Evolutionary conservation across 2,888 invertebrate genomes (phyloP).

Genomic region (Scelioninae gen. 2): DNA sequence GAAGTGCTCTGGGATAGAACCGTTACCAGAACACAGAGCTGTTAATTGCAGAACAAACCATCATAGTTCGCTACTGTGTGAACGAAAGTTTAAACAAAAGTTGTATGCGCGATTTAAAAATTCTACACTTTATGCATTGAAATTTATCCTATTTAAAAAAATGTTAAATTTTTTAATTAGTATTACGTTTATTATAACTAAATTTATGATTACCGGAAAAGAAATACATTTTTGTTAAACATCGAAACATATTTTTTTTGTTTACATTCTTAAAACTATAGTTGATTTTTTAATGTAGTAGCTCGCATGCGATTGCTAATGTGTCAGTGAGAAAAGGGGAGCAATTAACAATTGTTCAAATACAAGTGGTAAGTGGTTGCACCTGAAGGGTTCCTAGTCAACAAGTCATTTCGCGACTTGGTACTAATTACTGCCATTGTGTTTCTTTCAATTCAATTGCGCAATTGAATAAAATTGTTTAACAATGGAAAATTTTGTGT

Average conservation of each 20-base stretch:
- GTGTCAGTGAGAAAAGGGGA: constrained; percentile 37
- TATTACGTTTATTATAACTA: too few species aligned
- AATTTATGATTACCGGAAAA: too few species aligned
- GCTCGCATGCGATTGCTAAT: constrained; percentile 50
- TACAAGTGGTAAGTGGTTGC: constrained; percentile 53
- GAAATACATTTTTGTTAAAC: background rate
- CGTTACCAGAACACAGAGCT: constrained; percentile 63
- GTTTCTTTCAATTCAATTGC: constrained; percentile 22
- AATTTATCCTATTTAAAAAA: too few species aligned
- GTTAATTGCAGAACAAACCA: constrained; percentile 72
- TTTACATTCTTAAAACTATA: background rate
- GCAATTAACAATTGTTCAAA: constrained; percentile 57
- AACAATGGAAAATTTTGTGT: constrained; percentile 1
- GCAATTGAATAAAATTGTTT: constrained; percentile 26
- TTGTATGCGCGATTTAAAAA: constrained; percentile 7
- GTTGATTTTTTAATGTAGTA: background rate
- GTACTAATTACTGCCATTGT: constrained; percentile 44
- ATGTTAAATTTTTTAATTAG: background rate
- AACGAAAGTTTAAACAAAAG: constrained; percentile 26
- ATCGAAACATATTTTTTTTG: background rate
- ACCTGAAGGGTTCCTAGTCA: constrained; percentile 52
- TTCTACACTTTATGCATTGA: constrained; percentile 2
- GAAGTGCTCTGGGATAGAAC: constrained; percentile 49
- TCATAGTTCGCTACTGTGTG: constrained; percentile 65
- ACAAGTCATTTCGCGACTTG: constrained; percentile 42